Base-by-base conservation (phyloP, 2,113 vertebrate genomes). In the Anas platyrhynchos region DNA sequence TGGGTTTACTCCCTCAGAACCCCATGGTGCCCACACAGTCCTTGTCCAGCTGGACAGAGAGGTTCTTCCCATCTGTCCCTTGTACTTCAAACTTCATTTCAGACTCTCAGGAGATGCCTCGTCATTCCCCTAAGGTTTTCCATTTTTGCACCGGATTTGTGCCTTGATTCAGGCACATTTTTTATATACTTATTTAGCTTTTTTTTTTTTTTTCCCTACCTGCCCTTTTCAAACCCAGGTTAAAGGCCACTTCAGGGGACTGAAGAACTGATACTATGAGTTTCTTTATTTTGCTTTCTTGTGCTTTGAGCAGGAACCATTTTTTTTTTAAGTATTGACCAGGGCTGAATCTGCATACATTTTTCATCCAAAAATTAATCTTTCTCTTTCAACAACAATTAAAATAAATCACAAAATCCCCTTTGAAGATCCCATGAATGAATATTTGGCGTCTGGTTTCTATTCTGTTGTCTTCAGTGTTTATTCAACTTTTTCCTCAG, bases 401-500 rank as follows among this genome's bases (percentile, higher is more conserved):
- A 95, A 97, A 93, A 91, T 94, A 95, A 96, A 95, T 82, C 91
- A 76, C 95, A 76, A 92, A 95, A 89, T 86, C 83, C 94, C 81
- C 86, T 97, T 93, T 95, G 91, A 96, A 96, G 92, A 96, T 32
- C 25, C 50, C 16, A 8, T 73, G 63, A 92, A 96, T 82, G 90
- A 95, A 83, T 96, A 96, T 94, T 88, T 87, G 89, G 96, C 71
- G 75, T 96, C 96, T 97, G 96, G 96, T 96, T 97, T 97, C 96
- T 96, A 94, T 96, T 96, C 96, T 93, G 92, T 96, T 97, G 96
- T 96, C 96, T 96, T 93, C 89, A 92, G 23, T 97, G 93, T 97
- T 97, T 96, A 95, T 95, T 91, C 96, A 95, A 97, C 88, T 85
- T 95, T 94, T 94, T 59, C 89, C 91, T 95, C 86, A 87, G 93